Evolutionary conservation across 2,888 invertebrate genomes (phyloP).

Genomic region (Polyploca ridens): DNA sequence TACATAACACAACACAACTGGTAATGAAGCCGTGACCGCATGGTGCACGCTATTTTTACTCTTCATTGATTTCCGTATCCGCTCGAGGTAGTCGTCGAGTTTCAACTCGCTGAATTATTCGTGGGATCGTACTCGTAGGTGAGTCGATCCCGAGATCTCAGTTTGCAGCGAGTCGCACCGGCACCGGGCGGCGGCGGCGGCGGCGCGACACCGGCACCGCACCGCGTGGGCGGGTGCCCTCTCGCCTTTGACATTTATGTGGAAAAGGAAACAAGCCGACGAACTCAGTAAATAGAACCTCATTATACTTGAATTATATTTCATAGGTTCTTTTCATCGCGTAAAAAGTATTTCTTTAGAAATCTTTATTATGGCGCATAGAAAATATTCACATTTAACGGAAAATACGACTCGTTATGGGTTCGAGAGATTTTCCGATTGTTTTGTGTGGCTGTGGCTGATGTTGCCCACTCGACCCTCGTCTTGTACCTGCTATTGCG

Average conservation of each 20-base stretch:
- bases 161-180: neutral
- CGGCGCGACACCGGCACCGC: conserved; percentile 12
- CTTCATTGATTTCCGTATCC: conserved; percentile 29
- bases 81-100: conserved; percentile 26
- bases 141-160: too few relatives aligned
- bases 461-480: neutral
- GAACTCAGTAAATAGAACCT: conserved; percentile 5
- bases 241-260: conserved; percentile 33
- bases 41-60: conserved; percentile 25
- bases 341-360: neutral
- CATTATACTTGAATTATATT: neutral
- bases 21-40: neutral
- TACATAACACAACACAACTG: neutral
- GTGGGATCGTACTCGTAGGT: conserved; percentile 19
- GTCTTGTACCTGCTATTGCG: neutral
- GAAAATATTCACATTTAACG: neutral
- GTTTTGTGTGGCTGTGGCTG: neutral
- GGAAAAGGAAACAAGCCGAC: neutral
- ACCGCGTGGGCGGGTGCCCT: conserved; percentile 15
- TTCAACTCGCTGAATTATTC: conserved; percentile 34
- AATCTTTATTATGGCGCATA: neutral
- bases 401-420: neutral
- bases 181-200: neutral
- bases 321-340: neutral
- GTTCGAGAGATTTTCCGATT: neutral